Base-by-base conservation (phyloP, 2,888 invertebrate species). In the Oxycera nigricornis region DNA sequence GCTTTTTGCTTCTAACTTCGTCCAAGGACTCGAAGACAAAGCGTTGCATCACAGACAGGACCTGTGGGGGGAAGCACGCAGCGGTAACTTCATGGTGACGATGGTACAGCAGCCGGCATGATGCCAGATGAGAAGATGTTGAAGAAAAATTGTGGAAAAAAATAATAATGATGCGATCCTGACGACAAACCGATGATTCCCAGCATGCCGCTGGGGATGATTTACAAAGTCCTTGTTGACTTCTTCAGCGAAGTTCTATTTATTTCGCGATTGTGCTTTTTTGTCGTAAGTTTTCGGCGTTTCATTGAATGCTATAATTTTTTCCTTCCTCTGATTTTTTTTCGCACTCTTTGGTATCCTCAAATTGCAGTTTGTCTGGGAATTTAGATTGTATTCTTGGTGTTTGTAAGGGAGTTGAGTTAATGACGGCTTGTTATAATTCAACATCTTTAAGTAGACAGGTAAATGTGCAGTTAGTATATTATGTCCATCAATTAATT, bases 141-240 rank as follows among this genome's bases (percentile, higher is more conserved):
- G n/a, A 76, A 74, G 74, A 76, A 76, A 76, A 76, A 76, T 76
- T 67, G 73, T 72, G 67, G 73, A 74, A 41, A 68, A 75, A 76
- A 76, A 74, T 76, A 74, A 76, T 76, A 76, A 76, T 76, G 76
- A 76, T 76, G 74, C 73, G 73, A 75, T 76, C 73, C 72, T 72
- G 76, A 76, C 76, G 76, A 75, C 72, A 59, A 72, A 70, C 70
- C 55, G 35, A 70, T 70, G 46, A 75, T 52, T 70, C 46, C 31
- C 9, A 24, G 22, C 7, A 41, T 65, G 41, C 65, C 39, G 41
- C 65, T 24, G 26, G 39, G 65, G 65, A 65, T 65, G 39, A 41
- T 41, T 65, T 39, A 7, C 35, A 62, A 7, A 35, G n/a, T 14
- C 2, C 59, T 59, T 59, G 26, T 26, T 22, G 30, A 30, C 59